Base-by-base conservation (phyloP, 2,888 invertebrate genomes). In the Ditula angustiorana region DNA sequence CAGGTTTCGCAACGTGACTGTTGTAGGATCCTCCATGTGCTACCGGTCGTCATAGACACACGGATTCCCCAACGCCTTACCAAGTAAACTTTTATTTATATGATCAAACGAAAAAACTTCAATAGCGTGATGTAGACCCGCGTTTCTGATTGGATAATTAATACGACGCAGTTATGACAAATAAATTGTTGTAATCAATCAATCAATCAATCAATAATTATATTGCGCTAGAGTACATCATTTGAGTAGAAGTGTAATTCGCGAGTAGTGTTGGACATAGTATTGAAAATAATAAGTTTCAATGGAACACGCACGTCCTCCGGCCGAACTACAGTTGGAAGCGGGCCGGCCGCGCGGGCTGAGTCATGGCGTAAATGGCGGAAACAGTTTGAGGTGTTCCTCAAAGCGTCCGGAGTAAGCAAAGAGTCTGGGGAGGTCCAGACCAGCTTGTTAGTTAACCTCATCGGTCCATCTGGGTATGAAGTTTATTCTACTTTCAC, bases 401-500 rank as follows among this genome's bases (percentile, higher is more conserved):
- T 71, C n/a, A 71, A 70, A 23, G 70, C 70, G 0, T 68, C 70
- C 8, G 66, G 70, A 66, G 70, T 70, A 53, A 66, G 61, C 66
- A 69, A 68, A 24, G 66, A 72, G 53, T 33, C 69, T 44, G 56
- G 50, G 2, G 68, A 66, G 19, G 61, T 70, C 7, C 67, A 71
- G 60, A 69, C 69, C 16, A 67, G 67, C 16, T 41, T 69, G 61
- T 56, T 71, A 64, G 63, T 70, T 19, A 70, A 71, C 67, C 67
- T 71, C 59, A 69, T 71, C 2, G 69, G 70, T 26, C n/a, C 70
- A 10, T 68, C 59, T 2, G 69, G 68, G 1, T 70, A 66, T 50
- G 67, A 69, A 8, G 60, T 70, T 3, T 68, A 50, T 49, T 52
- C 56, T 2, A 70, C 69, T 23, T 68, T 68, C 26, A 70, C 49